Evolutionary conservation across 2,113 vertebrate genomes (phyloP), one percentile per base, ranked within the genome.

Genomic region (Emberiza fucata): DNA sequence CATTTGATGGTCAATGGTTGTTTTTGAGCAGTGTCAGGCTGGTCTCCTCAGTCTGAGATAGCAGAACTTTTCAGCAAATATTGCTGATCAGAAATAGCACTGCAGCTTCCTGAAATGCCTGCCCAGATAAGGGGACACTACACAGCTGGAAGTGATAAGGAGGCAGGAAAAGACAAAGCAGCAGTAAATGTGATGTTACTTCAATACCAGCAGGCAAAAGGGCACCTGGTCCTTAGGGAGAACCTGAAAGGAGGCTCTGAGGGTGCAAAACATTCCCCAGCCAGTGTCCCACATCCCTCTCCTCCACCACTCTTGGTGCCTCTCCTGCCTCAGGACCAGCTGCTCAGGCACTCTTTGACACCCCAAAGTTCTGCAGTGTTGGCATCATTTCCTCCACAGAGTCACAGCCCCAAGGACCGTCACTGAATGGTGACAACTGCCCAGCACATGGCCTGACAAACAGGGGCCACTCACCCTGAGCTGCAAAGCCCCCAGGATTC

Each of bases 31-130:
- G 17, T 8, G 40, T 39, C 57, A 79, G 84, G 35, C 57, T 37
- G 50, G 21, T 19, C 76, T 53, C n/a, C 37, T 76, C 3, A 20
- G 53, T 23, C 14, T 31, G 66, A 87, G 75, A 71, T 4, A 82
- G 85, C 45, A 65, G 63, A 81, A 64, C 23, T 4, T 48, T 73
- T 77, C 88, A 82, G 92, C 71, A 97, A 88, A 65, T 60, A 82
- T 4, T 86, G 80, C 79, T 90, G 57, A 72, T 59, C 45, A 86
- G 60, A 92, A 93, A 47, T 25, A 86, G 63, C 68, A 47, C 63
- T 6, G 1, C 59, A 70, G 76, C 92, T 93, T 96, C 95, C 92
- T 88, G 50, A 88, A 93, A 86, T 39, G 82, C 21, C 88, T 61
- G 54, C 28, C 59, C 63, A 66, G 81, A 94, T 45, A 73, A 82